Conservation (phyloP, 2,888 invertebrate species). For the Ochlodes sylvanus region DNA sequence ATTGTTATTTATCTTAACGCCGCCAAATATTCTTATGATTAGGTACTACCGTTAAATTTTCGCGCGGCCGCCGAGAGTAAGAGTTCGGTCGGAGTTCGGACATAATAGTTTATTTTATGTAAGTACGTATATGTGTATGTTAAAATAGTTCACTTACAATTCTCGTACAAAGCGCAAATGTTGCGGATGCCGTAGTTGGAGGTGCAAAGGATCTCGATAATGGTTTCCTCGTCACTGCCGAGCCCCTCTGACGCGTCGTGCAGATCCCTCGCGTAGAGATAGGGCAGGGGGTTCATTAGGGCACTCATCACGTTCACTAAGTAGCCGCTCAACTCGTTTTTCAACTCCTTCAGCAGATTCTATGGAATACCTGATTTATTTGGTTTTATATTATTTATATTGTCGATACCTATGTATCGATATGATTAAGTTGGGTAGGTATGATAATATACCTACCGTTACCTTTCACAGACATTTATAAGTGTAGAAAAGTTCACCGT, state of each 20-base stretch:
- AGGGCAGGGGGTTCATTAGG: slow-evolving; percentile 94
- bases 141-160: slow-evolving; percentile 82
- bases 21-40: too few species aligned
- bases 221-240: slow-evolving; percentile 95
- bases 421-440: too few species aligned
- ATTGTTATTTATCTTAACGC: too few species aligned
- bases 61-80: too few species aligned
- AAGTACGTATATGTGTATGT: background rate
- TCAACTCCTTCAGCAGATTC: slow-evolving; percentile 92
- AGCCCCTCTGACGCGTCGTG: slow-evolving; percentile 94
- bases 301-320: slow-evolving; percentile 95
- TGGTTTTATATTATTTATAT: too few species aligned
- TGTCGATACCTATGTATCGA: too few species aligned
- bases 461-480: too few species aligned
- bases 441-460: too few species aligned
- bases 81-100: too few species aligned
- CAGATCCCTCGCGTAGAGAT: slow-evolving; percentile 96
- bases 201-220: slow-evolving; percentile 97
- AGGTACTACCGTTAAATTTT: too few species aligned
- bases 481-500: too few species aligned
- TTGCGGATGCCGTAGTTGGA: slow-evolving; percentile 95
- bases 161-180: slow-evolving; percentile 93
- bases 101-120: too few species aligned
- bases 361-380: slow-evolving; percentile 51
- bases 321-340: slow-evolving; percentile 95